Base-by-base conservation (phyloP, 30 jellyfish, hydroid and myxozoan species). In the Phacellophora camtschatica region DNA sequence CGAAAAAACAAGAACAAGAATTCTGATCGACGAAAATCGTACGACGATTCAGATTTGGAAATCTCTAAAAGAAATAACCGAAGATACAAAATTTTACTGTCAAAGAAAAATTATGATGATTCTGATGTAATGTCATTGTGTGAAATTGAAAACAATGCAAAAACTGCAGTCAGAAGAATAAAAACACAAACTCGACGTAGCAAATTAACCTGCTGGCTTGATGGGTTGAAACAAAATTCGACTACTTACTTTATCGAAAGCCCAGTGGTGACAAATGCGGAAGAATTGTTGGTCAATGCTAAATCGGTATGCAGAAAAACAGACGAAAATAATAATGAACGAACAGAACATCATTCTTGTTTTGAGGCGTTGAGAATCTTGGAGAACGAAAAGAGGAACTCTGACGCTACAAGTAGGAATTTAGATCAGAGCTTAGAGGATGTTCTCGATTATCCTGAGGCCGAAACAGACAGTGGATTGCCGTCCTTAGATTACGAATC, bases 401-500 rank as follows among this genome's bases (percentile, higher is more conserved):
- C 4, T 13, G 61, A 65, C 15, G 15, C 49, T 29, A 39, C 16
- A n/a, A 20, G 29, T 13, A 13, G 18, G 7, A 20, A 5, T 32
- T 10, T 27, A 11, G 61, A 65, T 1, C 32, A 51, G 46, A 64
- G 18, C n/a, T 18, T 42, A 36, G 74, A 29, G 13, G 78, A 34
- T 0, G 55, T 28, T 16, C 25, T 51, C 2, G 91, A 80, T 8
- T 65, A 55, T 36, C 72, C 91, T 0, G 91, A 80, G 29, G 71
- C 71, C 18, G 91, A 80, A 39, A 80, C 80, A 6, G 91, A 80
- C 53, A 80, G 91, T 56, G 91, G 91, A 4, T 28, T 80, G 58
- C 91, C 91, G 2, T 77, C 90, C 13, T 9, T 77, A 30, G 82
- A 77, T 23, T 65, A 65, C 33, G 91, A 80, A 37, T 80, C 91